Conservation (phyloP, 1,140 invertebrate species). For the Metaphire vulgaris region DNA sequence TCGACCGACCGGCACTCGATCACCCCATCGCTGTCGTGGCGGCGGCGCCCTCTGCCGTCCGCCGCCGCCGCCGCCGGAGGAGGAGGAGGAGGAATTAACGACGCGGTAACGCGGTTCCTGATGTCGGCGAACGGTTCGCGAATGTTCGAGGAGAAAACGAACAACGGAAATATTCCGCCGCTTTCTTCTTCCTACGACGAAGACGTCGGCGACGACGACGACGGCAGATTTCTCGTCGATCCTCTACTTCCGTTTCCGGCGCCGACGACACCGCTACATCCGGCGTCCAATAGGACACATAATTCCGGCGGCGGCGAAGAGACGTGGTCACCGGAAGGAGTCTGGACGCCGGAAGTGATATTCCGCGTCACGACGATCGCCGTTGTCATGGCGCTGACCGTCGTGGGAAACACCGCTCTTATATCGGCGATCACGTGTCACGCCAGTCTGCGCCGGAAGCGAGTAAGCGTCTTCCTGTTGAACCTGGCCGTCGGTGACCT, state of each 20-base stretch:
- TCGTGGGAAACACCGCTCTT: slow-evolving; percentile 42
- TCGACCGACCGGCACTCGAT: too few species aligned
- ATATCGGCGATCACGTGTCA: slow-evolving; percentile 37
- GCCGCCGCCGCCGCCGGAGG: not conserved
- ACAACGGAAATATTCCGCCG: not conserved
- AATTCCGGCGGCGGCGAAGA: not conserved
- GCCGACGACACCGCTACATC: not conserved
- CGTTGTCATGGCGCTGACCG: slow-evolving; percentile 27
- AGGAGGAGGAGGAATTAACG: too few species aligned
- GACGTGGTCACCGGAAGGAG: not conserved
- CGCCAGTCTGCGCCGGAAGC: slow-evolving; percentile 37
- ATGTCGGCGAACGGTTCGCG: not conserved
- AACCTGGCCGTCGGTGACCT: slow-evolving; percentile 50
- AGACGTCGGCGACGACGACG: too few species aligned
- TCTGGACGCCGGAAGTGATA: not conserved
- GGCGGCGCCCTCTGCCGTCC: not conserved
- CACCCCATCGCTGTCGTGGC: too few species aligned
- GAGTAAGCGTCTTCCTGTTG: slow-evolving; percentile 35
- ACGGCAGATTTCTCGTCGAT: not conserved
- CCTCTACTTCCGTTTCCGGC: not conserved
- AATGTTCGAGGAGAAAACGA: not conserved
- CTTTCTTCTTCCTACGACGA: not conserved
- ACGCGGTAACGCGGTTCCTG: not conserved
- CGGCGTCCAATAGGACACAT: not conserved
- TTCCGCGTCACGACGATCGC: slow-evolving; percentile 20